These are phyloP conservation scores for Xenus cinereus DNA, from an alignment of 2,113 vertebrate genomes.

Conservation along the genomic window DNA sequence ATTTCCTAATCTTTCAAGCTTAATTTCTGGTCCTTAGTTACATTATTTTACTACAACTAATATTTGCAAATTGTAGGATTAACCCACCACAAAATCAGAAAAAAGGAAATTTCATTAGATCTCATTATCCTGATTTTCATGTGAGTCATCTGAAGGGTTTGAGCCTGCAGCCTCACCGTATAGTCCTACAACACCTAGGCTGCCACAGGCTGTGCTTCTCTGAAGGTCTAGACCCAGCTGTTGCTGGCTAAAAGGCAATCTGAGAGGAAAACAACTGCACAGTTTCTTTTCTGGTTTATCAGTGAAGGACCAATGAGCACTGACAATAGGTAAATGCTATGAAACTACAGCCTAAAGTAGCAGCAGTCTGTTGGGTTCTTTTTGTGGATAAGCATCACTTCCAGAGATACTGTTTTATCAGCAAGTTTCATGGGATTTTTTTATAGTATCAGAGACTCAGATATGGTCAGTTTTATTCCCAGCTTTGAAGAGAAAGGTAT, in stretches of 20 bases:
- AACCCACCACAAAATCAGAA: background rate
- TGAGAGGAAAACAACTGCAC: background rate
- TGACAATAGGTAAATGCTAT: background rate
- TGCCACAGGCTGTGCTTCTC: background rate
- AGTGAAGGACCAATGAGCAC: background rate
- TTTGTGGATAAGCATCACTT: background rate
- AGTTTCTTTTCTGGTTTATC: background rate
- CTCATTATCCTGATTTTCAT: background rate
- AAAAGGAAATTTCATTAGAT: background rate
- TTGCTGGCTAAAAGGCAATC: background rate
- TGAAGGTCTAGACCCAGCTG: background rate
- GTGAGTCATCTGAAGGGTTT: background rate
- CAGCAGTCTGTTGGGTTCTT: background rate
- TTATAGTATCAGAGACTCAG: background rate
- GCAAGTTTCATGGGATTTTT: background rate
- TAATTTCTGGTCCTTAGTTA: background rate
- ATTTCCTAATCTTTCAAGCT: conserved; percentile 7
- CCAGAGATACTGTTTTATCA: background rate
- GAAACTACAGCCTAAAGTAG: background rate
- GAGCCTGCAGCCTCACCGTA: background rate
- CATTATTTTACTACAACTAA: background rate
- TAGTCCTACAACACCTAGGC: background rate
- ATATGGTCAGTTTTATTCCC: background rate
- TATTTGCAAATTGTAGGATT: background rate
- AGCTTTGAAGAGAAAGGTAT: background rate